Evolutionary conservation across 2,888 invertebrate genomes (phyloP).

Genomic region (Eumerus sabulonum): DNA sequence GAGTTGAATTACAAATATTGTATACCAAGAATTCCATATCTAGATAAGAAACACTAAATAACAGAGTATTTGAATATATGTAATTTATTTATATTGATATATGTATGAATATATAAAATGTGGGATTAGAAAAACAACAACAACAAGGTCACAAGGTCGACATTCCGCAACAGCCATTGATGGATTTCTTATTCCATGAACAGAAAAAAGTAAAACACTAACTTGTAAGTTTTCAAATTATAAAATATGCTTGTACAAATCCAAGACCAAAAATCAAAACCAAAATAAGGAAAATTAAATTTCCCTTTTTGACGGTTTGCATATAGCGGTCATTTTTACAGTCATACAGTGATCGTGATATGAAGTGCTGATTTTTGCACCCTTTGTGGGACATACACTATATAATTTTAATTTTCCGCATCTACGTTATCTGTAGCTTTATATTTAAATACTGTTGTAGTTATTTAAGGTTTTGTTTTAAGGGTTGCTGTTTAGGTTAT

Average conservation of each 20-base stretch:
- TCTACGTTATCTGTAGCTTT: too few relatives aligned
- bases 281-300: constrained; percentile 4
- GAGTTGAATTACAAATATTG: constrained; percentile 41
- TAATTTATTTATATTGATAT: too few relatives aligned
- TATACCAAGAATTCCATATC: constrained; percentile 15
- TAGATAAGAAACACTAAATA: constrained; percentile 13
- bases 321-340: constrained; percentile 35
- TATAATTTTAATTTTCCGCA: too few relatives aligned
- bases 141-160: constrained; percentile 66
- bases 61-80: too few relatives aligned
- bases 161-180: constrained; percentile 67
- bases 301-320: constrained; percentile 25
- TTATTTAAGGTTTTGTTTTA: constrained; percentile 40
- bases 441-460: constrained; percentile 1
- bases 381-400: neutral
- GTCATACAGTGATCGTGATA: constrained; percentile 52
- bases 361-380: neutral
- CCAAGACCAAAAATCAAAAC: constrained; percentile 9
- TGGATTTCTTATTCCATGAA: constrained; percentile 16
- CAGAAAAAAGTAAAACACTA: constrained; percentile 24
- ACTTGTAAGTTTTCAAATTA: constrained; percentile 5
- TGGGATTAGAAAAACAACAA: constrained; percentile 34
- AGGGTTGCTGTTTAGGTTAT: constrained; percentile 29
- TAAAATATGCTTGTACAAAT: constrained; percentile 20
- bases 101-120: too few relatives aligned